A percentile compares a stretch with the other conserved stretches of the same genome.
phyloP scores from a whole-genome alignment of 1,140 invertebrate species.

The Mylabris phalerata region DNA sequence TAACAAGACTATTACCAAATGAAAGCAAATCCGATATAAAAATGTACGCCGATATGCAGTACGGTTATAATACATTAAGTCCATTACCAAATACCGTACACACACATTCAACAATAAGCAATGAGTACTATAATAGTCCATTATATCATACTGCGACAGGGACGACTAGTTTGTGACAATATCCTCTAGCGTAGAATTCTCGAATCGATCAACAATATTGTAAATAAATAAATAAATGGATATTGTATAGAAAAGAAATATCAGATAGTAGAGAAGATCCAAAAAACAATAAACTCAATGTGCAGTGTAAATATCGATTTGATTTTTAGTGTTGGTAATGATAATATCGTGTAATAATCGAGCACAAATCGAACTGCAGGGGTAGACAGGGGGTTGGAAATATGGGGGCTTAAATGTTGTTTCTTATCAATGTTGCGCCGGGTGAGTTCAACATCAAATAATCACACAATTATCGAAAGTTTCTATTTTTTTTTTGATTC shows the following conservation, averaged over 20 bases:
- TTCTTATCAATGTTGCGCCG: slow-evolving; percentile 5
- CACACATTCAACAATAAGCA: slow-evolving; percentile 51
- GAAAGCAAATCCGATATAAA: slow-evolving; percentile 77
- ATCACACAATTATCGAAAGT: too few species aligned
- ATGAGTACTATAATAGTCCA: slow-evolving; percentile 76
- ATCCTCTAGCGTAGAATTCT: slow-evolving; percentile 59
- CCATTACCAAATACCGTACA: slow-evolving; percentile 55
- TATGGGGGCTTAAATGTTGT: slow-evolving; percentile 8
- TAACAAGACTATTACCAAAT: slow-evolving; percentile 80
- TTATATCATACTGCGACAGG: slow-evolving; percentile 64
- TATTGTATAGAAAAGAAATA: not conserved
- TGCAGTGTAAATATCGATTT: slow-evolving; percentile 19
- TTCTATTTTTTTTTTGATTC: too few species aligned
- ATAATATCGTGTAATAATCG: not conserved
- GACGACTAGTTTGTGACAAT: slow-evolving; percentile 66
- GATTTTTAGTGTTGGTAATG: slow-evolving; percentile 10
- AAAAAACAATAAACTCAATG: too few species aligned
- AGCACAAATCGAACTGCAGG: too few species aligned
- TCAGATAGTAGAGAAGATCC: not conserved
- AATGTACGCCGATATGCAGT: slow-evolving; percentile 72
- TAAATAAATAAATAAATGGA: not conserved
- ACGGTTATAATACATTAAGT: slow-evolving; percentile 57
- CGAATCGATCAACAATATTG: slow-evolving; percentile 18
- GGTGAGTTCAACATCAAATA: not conserved
- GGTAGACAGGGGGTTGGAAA: not conserved